Evolutionary conservation across 1,140 invertebrate species (phyloP), one percentile per base, ranked within the genome.

Genomic region (Magallana ariakensis): DNA sequence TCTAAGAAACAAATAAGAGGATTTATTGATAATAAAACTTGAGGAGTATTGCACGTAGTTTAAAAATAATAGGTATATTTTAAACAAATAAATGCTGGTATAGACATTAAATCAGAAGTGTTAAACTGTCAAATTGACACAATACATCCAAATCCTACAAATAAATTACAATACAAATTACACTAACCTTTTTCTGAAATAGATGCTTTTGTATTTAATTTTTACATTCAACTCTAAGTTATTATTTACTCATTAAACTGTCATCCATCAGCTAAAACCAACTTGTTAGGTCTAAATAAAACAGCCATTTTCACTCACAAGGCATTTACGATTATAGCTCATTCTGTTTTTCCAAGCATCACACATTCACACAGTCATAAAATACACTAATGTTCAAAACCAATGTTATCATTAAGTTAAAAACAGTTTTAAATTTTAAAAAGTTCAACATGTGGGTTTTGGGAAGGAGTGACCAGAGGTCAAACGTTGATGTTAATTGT

Each of bases 401-500:
- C 33, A 33, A 33, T 33, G 33, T 1, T 4, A 33, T 33, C 33
- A 70, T 70, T 26, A 33, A 4, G 33, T 33, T 33, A 33, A 33
- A 33, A 33, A 33, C 33, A 33, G 33, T 33, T 33, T 33, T 33
- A 33, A 33, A 33, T 13, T 33, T 33, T 0, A 33, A 33, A 33
- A 33, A 33, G 33, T 33, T 33, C 33, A 33, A 33, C 33, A 33
- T 0, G 33, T 33, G 33, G 33, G 58, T 60, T n/a, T 16, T 60
- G 11, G n/a, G 1, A 11, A 33, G 13, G 6, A 9, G 8, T 33
- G 22, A 70, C 33, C 10, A 10, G 10, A n/a, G 33, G 54, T 90
- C 90, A 94, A 33, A 85, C 86, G n/a, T 90, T 89, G 80, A 94
- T 92, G 62, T 92, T 94, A 60, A 95, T 94, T 26, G 92, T 90